Conservation (phyloP, 2,888 invertebrate species). For the Physocephala rufipes region DNA sequence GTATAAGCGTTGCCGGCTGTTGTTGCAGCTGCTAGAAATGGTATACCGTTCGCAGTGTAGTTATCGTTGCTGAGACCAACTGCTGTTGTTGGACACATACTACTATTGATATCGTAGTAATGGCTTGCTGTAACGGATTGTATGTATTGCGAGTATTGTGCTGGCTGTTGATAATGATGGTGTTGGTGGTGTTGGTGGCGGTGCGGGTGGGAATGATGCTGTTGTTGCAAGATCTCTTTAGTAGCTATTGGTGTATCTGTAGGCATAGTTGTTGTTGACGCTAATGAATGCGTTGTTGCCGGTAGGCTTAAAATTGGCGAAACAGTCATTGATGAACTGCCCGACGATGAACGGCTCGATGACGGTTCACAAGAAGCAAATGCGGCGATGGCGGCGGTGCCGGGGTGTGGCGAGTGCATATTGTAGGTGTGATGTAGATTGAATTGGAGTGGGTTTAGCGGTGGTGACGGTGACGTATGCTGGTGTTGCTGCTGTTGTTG, state of each 20-base stretch:
- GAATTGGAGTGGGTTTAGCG: constrained; percentile 27
- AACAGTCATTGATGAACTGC: constrained; percentile 50
- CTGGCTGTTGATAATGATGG: constrained; percentile 52
- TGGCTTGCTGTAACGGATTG: constrained; percentile 15
- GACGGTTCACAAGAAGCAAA: constrained; percentile 52
- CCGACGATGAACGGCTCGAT: constrained; percentile 60
- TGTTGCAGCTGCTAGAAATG: constrained; percentile 54
- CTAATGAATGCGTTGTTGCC: constrained; percentile 57
- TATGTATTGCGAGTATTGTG: constrained; percentile 28
- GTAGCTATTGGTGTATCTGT: constrained; percentile 56
- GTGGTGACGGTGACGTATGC: no score
- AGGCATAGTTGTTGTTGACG: constrained; percentile 61
- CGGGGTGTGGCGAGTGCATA: constrained; percentile 58
- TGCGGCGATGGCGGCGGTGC: constrained; percentile 54
- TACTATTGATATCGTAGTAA: constrained; percentile 49
- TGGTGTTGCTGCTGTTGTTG: constrained; percentile 46
- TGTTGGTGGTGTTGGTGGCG: constrained; percentile 38
- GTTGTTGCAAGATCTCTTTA: constrained; percentile 42
- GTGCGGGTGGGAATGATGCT: constrained; percentile 38
- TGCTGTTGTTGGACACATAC: constrained; percentile 54
- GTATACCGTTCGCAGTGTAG: constrained; percentile 61
- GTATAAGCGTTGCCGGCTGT: constrained; percentile 35
- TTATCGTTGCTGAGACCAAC: constrained; percentile 56
- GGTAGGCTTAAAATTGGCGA: constrained; percentile 54
- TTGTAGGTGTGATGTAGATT: constrained; percentile 46